phyloP scores from a whole-genome alignment of 2,113 vertebrate genomes.

The Scopus umbretta region DNA sequence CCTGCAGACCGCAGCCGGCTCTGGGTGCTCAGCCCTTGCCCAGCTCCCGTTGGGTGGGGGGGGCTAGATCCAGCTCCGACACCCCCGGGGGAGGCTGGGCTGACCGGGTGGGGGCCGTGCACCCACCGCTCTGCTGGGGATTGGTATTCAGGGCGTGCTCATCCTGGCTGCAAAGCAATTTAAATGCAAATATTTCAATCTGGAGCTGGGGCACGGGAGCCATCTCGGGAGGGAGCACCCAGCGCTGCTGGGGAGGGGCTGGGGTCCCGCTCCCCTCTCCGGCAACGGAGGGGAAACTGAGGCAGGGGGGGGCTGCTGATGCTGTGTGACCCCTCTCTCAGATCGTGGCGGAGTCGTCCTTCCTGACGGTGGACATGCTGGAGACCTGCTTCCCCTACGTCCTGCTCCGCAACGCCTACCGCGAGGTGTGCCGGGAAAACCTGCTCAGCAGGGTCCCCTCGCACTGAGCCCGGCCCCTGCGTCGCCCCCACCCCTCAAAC shows the following conservation, averaged over 20 bases:
- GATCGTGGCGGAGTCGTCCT: conserved; percentile 89
- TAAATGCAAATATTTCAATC: conserved; percentile 71
- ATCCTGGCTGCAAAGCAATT: conserved; percentile 52
- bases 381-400: conserved; percentile 91
- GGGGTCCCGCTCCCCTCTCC: neutral
- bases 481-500: neutral
- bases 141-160: conserved; percentile 3
- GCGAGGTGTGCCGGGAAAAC: conserved; percentile 79
- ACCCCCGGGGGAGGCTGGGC: neutral
- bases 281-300: neutral
- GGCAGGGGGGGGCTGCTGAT: neutral
- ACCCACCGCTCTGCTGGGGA: neutral
- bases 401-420: conserved; percentile 88
- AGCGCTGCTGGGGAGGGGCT: too few relatives aligned
- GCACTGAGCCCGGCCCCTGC: neutral
- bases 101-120: neutral
- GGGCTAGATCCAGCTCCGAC: neutral
- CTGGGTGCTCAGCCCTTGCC: too few relatives aligned
- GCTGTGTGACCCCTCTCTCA: neutral
- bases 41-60: fast-evolving
- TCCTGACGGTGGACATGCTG: conserved; percentile 89
- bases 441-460: conserved; percentile 32
- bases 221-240: neutral
- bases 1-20: fast-evolving
- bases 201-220: neutral